Evolutionary conservation across 2,797 vertebrate species (phyloP).

Genomic region (Lemur catta): DNA sequence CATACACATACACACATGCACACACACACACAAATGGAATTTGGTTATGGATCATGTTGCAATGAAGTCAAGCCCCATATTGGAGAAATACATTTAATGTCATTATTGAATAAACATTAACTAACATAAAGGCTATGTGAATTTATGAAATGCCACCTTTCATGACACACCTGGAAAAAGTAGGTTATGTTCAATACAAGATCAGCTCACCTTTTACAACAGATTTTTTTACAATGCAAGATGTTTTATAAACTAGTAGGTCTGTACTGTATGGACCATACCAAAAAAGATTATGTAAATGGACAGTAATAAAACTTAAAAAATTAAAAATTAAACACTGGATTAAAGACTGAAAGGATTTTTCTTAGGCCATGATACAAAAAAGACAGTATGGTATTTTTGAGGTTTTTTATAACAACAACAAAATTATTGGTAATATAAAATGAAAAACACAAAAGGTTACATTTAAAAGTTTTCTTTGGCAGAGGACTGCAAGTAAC

Average conservation of each 20-base stretch:
- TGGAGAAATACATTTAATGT: neutral
- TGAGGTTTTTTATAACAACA: neutral
- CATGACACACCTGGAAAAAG: neutral
- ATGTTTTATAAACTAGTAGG: neutral
- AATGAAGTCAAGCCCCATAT: neutral
- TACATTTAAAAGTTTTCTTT: neutral
- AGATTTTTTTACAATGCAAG: neutral
- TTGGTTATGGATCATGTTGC: neutral
- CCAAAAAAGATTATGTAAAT: neutral
- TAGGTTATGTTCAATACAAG: neutral
- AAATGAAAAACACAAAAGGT: neutral
- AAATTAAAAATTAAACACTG: neutral
- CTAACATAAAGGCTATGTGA: neutral
- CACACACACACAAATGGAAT: neutral
- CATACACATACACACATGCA: neutral
- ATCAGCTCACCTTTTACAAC: neutral
- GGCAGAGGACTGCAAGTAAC: neutral
- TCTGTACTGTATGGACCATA: neutral
- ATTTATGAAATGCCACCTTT: neutral
- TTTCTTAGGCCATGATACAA: neutral
- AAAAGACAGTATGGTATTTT: neutral
- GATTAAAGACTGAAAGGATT: neutral
- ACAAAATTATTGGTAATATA: neutral
- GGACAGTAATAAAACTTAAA: neutral
- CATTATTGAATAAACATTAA: neutral